These are phyloP conservation scores for Clamator glandarius DNA, from an alignment of 2,797 vertebrate genomes.

Conservation along the genomic window DNA sequence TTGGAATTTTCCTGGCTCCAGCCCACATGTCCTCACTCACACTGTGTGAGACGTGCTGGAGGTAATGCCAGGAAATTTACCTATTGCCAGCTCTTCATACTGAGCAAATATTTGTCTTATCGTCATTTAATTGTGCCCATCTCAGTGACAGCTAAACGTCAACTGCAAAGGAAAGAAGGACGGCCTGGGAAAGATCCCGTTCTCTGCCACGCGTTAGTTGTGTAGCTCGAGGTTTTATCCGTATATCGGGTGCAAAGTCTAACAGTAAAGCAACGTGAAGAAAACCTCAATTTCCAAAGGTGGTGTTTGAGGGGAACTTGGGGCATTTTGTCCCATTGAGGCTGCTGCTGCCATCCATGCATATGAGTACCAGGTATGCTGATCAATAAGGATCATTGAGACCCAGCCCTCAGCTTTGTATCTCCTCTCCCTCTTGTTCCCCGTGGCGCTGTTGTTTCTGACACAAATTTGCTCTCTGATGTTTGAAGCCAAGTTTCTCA, in stretches of 20 bases:
- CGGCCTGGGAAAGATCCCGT: neutral
- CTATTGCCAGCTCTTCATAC: neutral
- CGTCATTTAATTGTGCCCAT: neutral
- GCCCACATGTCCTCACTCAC: rapidly evolving
- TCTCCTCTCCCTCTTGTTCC: neutral
- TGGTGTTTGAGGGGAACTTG: neutral
- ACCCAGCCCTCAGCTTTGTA: neutral
- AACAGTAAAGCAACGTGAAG: rapidly evolving
- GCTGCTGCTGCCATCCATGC: neutral
- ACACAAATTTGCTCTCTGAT: neutral
- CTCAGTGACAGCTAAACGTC: neutral
- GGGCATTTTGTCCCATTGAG: rapidly evolving
- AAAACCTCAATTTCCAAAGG: neutral
- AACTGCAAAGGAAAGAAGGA: neutral
- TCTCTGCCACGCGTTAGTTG: rapidly evolving
- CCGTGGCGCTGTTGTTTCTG: rapidly evolving
- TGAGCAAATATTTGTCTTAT: slow-evolving; percentile 27
- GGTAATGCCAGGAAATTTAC: neutral
- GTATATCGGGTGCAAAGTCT: rapidly evolving
- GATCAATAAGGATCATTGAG: rapidly evolving
- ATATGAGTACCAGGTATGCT: rapidly evolving
- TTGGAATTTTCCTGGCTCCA: slow-evolving; percentile 5
- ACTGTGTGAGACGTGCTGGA: neutral
- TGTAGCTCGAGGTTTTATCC: neutral
- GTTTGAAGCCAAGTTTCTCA: neutral